Percentiles rank a stretch among this genome's conserved stretches.
These are phyloP conservation scores for Megalops cyprinoides DNA, from an alignment of 2,797 vertebrate species.

Conservation along the genomic window DNA sequence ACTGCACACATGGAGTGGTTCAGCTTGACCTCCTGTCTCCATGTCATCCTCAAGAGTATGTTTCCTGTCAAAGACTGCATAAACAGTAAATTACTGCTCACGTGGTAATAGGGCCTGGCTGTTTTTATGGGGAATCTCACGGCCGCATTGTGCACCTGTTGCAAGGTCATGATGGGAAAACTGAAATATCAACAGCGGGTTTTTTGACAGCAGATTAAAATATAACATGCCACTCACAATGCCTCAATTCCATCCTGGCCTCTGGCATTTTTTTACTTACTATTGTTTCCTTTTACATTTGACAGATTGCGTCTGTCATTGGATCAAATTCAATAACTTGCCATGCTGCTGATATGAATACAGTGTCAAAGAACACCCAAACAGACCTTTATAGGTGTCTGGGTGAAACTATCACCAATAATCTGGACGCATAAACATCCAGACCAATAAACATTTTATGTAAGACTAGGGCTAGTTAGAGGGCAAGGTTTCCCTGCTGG, in stretches of 20 bases:
- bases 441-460: conserved; percentile 74
- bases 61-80: not conserved
- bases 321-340: not conserved
- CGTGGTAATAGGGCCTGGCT: not conserved
- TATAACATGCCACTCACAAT: not conserved
- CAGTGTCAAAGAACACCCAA: conserved; percentile 59
- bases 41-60: not conserved
- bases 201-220: not conserved
- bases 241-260: not conserved
- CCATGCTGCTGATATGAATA: conserved; percentile 49
- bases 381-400: conserved; percentile 66
- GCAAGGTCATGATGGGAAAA: not conserved
- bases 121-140: not conserved
- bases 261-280: not conserved
- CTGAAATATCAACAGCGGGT: not conserved
- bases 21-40: not conserved
- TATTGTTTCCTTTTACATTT: not conserved
- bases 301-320: not conserved
- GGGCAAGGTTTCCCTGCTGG: not conserved
- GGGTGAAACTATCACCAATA: conserved; percentile 75
- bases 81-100: not conserved
- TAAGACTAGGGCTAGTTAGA: conserved; percentile 53
- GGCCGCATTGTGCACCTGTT: not conserved
- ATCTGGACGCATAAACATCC: conserved; percentile 75
- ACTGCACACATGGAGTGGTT: not conserved